phyloP scores from a whole-genome alignment of 2,888 invertebrate species.

The Mayetiola destructor region DNA sequence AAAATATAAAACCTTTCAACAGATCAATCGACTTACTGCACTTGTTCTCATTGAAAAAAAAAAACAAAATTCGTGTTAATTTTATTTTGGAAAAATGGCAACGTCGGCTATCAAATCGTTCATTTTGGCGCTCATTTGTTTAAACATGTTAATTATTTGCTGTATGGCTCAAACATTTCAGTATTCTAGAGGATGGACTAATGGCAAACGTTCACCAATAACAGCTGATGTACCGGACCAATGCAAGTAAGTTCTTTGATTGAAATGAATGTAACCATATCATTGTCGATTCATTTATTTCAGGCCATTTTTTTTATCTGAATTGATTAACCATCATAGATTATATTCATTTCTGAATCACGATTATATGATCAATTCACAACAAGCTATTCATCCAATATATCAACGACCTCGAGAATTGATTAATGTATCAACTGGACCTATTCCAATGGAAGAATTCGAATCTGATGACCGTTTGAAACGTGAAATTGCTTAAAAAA shows the following conservation, averaged over 20 bases:
- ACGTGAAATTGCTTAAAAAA: too few species aligned
- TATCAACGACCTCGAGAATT: conserved; percentile 2
- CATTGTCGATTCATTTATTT: background rate
- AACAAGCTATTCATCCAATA: background rate
- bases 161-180: conserved; percentile 50
- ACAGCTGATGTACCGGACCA: too few species aligned
- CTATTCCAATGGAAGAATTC: too few species aligned
- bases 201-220: conserved; percentile 43
- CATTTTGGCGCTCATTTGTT: background rate
- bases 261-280: background rate
- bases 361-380: background rate
- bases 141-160: conserved; percentile 25
- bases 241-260: too few species aligned
- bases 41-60: too few species aligned
- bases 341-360: too few species aligned
- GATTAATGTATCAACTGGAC: too few species aligned
- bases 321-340: too few species aligned
- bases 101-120: background rate
- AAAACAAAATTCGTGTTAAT: background rate
- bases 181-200: conserved; percentile 65
- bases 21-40: too few species aligned
- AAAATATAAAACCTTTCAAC: background rate
- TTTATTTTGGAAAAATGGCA: background rate
- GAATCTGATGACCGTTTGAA: too few species aligned
- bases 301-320: conserved; percentile 4